These are phyloP conservation scores for Oryzias celebensis DNA, from an alignment of 2,113 vertebrate species.

Conservation along the genomic window DNA sequence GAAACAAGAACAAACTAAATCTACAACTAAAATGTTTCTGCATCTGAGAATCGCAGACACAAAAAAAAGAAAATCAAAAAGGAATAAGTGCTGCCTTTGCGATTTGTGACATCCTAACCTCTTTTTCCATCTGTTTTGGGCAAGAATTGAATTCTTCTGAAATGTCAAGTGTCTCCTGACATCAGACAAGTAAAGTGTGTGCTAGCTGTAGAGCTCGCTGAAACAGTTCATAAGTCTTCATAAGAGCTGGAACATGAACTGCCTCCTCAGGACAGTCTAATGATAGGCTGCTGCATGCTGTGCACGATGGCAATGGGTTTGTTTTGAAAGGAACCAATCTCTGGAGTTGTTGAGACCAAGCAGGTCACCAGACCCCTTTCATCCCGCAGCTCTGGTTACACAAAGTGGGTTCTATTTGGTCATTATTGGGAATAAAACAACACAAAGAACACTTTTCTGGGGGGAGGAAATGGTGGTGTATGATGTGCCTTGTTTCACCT, in stretches of 20 bases:
- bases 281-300: constrained; percentile 44
- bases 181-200: constrained; percentile 29
- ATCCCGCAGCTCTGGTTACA: too few species aligned
- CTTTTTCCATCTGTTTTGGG: not conserved
- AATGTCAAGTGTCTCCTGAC: constrained; percentile 50
- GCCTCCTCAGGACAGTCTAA: constrained; percentile 49
- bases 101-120: not conserved
- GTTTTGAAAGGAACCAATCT: constrained; percentile 16
- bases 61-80: not conserved
- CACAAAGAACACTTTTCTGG: not conserved
- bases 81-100: not conserved
- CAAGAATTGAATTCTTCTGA: constrained; percentile 27
- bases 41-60: too few species aligned
- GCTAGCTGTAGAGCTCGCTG: constrained; percentile 25
- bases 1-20: too few species aligned
- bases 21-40: too few species aligned
- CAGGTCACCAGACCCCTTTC: constrained; percentile 7
- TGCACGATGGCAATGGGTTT: constrained; percentile 44
- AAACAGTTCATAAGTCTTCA: constrained; percentile 30
- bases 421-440: too few species aligned
- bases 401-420: too few species aligned
- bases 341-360: constrained; percentile 4
- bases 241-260: constrained; percentile 49
- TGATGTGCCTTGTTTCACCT: constrained; percentile 7
- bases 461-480: not conserved